Evolutionary conservation across 2,113 vertebrate species (phyloP).

Genomic region (Pseudopodoces humilis): DNA sequence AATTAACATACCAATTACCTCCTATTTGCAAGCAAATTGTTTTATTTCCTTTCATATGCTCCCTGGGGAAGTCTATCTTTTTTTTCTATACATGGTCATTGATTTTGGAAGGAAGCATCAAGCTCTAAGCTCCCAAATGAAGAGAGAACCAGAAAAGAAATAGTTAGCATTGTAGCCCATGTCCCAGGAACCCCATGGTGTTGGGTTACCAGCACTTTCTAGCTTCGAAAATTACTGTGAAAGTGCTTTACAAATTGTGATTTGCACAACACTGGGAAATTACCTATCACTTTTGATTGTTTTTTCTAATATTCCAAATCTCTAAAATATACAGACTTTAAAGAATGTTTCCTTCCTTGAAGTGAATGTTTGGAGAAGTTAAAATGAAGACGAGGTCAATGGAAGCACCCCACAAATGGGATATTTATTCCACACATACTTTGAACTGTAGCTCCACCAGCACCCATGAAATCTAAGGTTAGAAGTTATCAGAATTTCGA

Average conservation of each 20-base stretch:
- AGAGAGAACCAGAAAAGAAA: constrained; percentile 8
- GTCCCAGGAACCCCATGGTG: neutral
- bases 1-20: constrained; percentile 82
- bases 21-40: constrained; percentile 72
- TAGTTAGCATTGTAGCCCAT: neutral
- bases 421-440: neutral
- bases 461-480: neutral
- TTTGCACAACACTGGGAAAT: neutral
- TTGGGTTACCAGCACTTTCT: neutral
- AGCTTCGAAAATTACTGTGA: neutral
- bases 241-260: neutral
- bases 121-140: neutral
- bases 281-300: neutral
- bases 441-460: neutral
- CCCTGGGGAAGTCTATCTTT: constrained; percentile 26
- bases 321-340: neutral
- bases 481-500: neutral
- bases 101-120: neutral
- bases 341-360: neutral
- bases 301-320: neutral
- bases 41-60: constrained; percentile 71
- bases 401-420: neutral
- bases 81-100: neutral
- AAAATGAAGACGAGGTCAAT: neutral
- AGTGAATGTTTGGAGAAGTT: neutral